These are phyloP conservation scores for Arbacia lixula DNA, from an alignment of 53 echinoderm and acorn worm species.

Conservation along the genomic window DNA sequence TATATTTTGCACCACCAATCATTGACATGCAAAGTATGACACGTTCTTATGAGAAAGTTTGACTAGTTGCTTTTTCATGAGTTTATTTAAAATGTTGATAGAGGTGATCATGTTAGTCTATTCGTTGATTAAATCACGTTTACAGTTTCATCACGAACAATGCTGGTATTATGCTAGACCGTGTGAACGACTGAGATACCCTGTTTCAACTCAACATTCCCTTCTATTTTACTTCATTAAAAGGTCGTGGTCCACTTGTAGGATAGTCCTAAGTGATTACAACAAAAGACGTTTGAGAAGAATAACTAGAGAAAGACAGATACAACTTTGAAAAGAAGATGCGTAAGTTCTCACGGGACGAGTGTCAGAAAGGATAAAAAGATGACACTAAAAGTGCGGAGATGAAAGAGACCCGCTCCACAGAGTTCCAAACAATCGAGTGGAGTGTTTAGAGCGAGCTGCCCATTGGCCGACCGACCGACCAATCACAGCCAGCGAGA, in stretches of 20 bases:
- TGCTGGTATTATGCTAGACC: background rate
- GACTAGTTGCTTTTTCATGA: too few species aligned
- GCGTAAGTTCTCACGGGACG: background rate
- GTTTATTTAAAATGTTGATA: background rate
- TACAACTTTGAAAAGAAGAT: conserved; percentile 30
- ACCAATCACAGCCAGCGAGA: conserved; percentile 23
- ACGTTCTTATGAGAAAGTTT: too few species aligned
- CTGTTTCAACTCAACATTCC: conserved; percentile 16
- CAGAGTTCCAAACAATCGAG: background rate
- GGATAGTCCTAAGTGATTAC: conserved; percentile 46
- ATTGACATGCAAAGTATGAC: background rate
- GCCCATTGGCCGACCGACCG: conserved; percentile 8
- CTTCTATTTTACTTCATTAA: conserved; percentile 28
- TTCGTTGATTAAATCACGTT: conserved; percentile 27
- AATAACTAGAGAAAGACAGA: background rate
- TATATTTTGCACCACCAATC: conserved; percentile 2
- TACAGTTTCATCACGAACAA: conserved; percentile 26
- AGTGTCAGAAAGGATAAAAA: conserved; percentile 16
- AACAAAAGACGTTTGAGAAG: conserved; percentile 24
- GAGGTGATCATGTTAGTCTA: background rate
- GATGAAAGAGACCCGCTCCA: background rate
- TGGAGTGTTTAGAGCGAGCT: background rate
- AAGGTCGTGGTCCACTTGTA: conserved; percentile 22
- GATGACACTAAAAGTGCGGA: conserved; percentile 8
- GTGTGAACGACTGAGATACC: conserved; percentile 31